Evolutionary conservation across 2,113 vertebrate genomes (phyloP), one percentile per base, ranked within the genome.

Genomic region (Ellobius talpinus): DNA sequence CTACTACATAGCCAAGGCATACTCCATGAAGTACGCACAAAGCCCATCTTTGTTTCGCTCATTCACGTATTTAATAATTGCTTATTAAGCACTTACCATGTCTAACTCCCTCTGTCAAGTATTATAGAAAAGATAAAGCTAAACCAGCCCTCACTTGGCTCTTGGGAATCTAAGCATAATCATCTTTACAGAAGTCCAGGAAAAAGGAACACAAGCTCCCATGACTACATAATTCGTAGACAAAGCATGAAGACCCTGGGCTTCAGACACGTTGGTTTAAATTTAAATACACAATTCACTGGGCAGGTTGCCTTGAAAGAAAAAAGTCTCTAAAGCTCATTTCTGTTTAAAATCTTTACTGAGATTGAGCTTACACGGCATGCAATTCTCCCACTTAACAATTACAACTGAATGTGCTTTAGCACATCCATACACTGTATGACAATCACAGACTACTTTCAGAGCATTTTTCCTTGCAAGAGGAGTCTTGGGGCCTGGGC

Each of bases 301-400:
- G 90, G 52, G 24, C 52, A 47, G 1, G 8, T 33, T 7, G 8
- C 47, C 29, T n/a, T 61, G 33, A 97, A 45, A 31, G 23, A 31
- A 29, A 45, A 45, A 55, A 50, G 21, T 87, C 74, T 45, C 70
- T 88, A 70, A 90, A 61, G 13, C 45, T 94, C 74, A 73, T 13
- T 91, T 86, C 61, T 91, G 88, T 81, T 36, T 82, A 88, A 92
- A 65, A 55, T n/a, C 26, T 90, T 72, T 47, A 47, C 7, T 87
- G 78, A 93, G 21, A 86, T 63, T 4, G 9, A 87, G 91, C 24
- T 65, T 58, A 72, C 8, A 45, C 61, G 11, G 4, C 63, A 73
- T 45, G 52, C 7, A 74, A 74, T 26, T 65, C 39, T 65, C 29
- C 85, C 87, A 73, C 1, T 55, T 50, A 81, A 94, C 94, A 39